Conservation (phyloP, 2,113 vertebrate species). For the Butorides virescens region DNA sequence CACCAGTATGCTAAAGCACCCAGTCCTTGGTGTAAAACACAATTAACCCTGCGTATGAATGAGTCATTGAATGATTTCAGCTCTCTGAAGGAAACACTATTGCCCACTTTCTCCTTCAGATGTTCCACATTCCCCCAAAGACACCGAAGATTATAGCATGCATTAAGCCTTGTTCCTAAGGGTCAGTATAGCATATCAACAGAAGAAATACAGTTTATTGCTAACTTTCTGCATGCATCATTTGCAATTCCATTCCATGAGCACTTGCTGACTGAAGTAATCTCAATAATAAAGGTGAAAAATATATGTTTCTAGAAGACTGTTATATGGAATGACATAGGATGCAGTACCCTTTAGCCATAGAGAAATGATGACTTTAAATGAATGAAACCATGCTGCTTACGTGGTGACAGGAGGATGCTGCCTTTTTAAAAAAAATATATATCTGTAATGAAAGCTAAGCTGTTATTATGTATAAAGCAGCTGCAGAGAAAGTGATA, state of each 20-base stretch:
- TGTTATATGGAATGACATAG: neutral
- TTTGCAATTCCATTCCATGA: neutral
- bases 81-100: neutral
- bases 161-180: neutral
- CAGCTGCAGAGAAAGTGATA: conserved; percentile 59
- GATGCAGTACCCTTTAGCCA: neutral
- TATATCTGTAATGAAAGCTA: conserved; percentile 28
- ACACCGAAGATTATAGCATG: neutral
- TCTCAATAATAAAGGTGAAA: conserved; percentile 1
- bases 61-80: neutral
- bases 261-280: neutral
- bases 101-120: neutral
- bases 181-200: neutral
- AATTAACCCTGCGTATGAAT: neutral
- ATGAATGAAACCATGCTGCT: conserved; percentile 19
- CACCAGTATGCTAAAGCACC: neutral
- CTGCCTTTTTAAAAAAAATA: neutral
- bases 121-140: neutral
- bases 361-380: neutral
- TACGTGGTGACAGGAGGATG: conserved; percentile 15
- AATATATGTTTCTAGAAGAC: neutral
- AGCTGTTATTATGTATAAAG: conserved; percentile 56
- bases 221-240: neutral
- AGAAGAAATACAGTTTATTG: neutral
- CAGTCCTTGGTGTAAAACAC: neutral